Evolutionary conservation across 2,113 vertebrate genomes (phyloP).

Genomic region (Rana temporaria): DNA sequence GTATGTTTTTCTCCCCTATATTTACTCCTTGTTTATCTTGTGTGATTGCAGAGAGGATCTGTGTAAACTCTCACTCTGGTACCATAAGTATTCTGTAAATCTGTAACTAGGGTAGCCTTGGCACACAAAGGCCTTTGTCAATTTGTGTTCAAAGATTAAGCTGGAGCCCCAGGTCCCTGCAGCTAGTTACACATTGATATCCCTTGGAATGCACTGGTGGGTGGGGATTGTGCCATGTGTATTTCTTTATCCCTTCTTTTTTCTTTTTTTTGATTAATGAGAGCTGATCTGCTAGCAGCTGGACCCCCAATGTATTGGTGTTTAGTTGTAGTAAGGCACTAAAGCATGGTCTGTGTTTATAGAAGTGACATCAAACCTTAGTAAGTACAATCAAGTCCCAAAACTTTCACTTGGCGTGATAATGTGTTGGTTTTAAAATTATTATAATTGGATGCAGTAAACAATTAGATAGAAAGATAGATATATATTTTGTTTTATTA

Average conservation of each 20-base stretch:
- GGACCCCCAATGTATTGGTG: neutral
- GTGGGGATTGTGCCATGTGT: conserved; percentile 1
- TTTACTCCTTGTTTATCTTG: conserved; percentile 42
- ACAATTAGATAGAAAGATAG: too few species aligned
- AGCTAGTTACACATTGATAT: conserved; percentile 58
- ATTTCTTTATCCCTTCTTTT: conserved; percentile 21
- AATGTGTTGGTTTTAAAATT: neutral
- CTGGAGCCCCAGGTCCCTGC: conserved; percentile 50
- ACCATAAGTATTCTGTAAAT: conserved; percentile 53
- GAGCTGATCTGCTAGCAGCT: neutral
- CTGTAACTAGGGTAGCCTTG: conserved; percentile 56
- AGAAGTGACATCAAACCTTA: too few species aligned
- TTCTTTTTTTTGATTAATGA: neutral
- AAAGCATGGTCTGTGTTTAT: neutral
- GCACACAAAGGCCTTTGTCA: conserved; percentile 54
- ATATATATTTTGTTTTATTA: too few species aligned
- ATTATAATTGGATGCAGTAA: too few species aligned
- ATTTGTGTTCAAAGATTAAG: conserved; percentile 56
- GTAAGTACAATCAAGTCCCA: neutral
- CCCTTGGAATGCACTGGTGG: conserved; percentile 45
- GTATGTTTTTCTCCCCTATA: neutral
- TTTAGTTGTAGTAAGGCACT: neutral
- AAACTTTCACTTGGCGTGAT: neutral
- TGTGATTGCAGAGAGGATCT: conserved; percentile 38
- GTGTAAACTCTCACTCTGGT: conserved; percentile 49